Percentiles rank a stretch among this genome's conserved stretches.
Conservation (phyloP, 2,888 invertebrate genomes). For the Atrina japonica region DNA sequence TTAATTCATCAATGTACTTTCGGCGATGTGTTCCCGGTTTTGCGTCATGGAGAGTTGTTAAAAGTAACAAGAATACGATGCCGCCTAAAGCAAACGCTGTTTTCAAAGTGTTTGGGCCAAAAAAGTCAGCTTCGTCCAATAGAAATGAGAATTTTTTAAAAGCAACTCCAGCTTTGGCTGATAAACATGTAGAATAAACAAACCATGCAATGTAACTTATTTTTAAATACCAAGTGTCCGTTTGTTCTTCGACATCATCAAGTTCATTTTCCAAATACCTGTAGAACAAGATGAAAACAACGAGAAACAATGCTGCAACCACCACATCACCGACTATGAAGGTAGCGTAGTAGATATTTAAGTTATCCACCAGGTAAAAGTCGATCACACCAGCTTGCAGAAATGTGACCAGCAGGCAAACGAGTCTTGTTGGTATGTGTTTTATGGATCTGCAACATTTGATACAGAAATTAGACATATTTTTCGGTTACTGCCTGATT, state of each 20-base stretch:
- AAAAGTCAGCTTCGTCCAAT: constrained; percentile 77
- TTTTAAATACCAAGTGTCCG: constrained; percentile 67
- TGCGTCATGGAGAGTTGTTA: constrained; percentile 83
- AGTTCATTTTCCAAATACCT: constrained; percentile 25
- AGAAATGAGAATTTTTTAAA: constrained; percentile 79
- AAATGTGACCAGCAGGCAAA: constrained; percentile 62
- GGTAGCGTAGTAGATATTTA: constrained; percentile 76
- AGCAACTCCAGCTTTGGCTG: constrained; percentile 82
- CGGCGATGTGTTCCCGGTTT: constrained; percentile 81
- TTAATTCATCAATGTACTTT: constrained; percentile 82
- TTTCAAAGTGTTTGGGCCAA: constrained; percentile 80
- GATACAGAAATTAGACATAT: constrained; percentile 33
- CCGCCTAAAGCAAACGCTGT: constrained; percentile 81
- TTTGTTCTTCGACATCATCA: constrained; percentile 22
- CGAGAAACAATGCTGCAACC: constrained; percentile 78
- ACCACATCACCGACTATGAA: constrained; percentile 81
- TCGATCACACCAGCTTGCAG: constrained; percentile 81
- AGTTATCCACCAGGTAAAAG: constrained; percentile 80
- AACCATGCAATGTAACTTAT: constrained; percentile 82
- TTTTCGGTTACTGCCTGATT: too few relatives aligned
- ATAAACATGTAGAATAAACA: constrained; percentile 82
- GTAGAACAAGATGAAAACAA: constrained; percentile 41
- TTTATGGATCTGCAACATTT: constrained; percentile 43
- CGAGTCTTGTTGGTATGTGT: constrained; percentile 60
- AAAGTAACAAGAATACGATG: constrained; percentile 82